phyloP scores from a whole-genome alignment of 2,113 vertebrate genomes.

The Rousettus leschenaultii region DNA sequence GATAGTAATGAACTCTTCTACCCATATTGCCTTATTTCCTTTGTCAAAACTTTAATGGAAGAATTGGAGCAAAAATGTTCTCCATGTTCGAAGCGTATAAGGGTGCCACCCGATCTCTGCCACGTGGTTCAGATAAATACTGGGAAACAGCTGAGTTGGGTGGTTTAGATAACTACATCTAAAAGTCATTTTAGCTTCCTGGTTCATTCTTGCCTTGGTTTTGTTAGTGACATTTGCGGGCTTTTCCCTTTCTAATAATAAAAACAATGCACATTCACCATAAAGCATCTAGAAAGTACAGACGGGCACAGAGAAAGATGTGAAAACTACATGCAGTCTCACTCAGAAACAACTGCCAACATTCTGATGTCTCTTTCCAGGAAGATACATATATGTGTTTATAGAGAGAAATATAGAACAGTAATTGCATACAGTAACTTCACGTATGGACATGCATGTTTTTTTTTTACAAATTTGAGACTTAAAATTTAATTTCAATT shows the following conservation, averaged over 20 bases:
- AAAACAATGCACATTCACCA: not conserved
- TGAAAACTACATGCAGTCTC: not conserved
- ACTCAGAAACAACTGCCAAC: not conserved
- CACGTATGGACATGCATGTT: not conserved
- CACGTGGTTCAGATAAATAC: not conserved
- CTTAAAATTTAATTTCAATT: not conserved
- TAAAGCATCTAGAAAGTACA: not conserved
- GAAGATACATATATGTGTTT: too few species aligned
- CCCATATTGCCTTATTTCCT: not conserved
- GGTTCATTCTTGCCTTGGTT: not conserved
- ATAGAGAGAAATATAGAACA: not conserved
- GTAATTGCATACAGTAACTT: not conserved
- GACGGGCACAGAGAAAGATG: not conserved
- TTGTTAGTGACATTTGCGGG: not conserved
- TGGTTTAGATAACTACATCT: too few species aligned
- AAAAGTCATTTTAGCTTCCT: not conserved
- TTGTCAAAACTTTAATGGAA: not conserved
- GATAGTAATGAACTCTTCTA: not conserved
- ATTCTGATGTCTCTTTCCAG: not conserved
- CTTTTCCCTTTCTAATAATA: not conserved
- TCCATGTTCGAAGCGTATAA: not conserved
- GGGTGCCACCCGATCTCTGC: not conserved
- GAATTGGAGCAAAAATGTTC: not conserved
- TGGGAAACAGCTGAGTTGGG: not conserved
- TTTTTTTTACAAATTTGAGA: not conserved